These are phyloP conservation scores for Chironomus striatipennis DNA, from an alignment of 1,140 invertebrate genomes.

Conservation along the genomic window DNA sequence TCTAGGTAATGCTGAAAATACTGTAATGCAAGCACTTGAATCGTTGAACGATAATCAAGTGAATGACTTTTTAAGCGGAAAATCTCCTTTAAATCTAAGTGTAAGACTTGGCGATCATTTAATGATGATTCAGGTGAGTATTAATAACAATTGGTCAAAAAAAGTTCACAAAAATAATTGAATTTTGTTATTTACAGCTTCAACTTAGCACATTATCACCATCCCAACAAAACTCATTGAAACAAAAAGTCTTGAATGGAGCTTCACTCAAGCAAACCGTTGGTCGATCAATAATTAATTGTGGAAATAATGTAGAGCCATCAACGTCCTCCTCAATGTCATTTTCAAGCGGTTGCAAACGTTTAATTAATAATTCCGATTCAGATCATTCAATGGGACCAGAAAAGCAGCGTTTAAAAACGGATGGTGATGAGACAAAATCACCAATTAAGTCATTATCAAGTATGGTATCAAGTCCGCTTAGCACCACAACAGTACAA, in stretches of 20 bases:
- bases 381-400: not conserved
- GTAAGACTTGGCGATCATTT: conserved; percentile 93
- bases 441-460: conserved; percentile 53
- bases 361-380: not conserved
- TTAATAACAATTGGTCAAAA: not conserved
- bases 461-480: conserved; percentile 50
- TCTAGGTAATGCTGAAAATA: conserved; percentile 64
- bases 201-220: conserved; percentile 76
- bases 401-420: not conserved
- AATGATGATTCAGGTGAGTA: conserved; percentile 78
- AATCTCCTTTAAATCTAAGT: conserved; percentile 85
- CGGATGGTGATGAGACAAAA: conserved; percentile 29
- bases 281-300: not conserved
- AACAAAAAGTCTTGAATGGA: not conserved
- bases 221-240: conserved; percentile 25
- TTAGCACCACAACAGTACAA: conserved; percentile 40
- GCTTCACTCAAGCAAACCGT: conserved; percentile 24
- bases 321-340: conserved; percentile 25
- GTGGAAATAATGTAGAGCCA: not conserved
- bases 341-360: conserved; percentile 27
- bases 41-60: conserved; percentile 89
- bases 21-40: conserved; percentile 90
- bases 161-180: not conserved
- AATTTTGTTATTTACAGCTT: conserved; percentile 39
- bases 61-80: conserved; percentile 88